Base-by-base conservation (phyloP, 2,797 vertebrate species). In the Xerus rutilus region DNA sequence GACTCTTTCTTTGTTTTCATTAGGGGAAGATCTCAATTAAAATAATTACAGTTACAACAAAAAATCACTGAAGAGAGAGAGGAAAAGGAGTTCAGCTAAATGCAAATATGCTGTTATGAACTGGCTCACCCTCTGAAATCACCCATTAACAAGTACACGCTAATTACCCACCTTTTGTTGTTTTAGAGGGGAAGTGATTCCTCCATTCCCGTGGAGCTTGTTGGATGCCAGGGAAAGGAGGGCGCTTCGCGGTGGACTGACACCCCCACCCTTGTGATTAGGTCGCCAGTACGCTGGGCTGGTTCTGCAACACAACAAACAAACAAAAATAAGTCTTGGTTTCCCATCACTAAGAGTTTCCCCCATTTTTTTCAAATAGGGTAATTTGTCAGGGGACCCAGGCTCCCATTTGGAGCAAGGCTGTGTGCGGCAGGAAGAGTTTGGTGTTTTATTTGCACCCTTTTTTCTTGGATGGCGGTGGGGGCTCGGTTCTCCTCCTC, bases 11-110 rank as follows among this genome's bases (percentile, higher is more conserved):
- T 67, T 94, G 95, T 96, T 95, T 97, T 89, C 90, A 43, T 93
- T 90, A 93, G 72, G 81, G 84, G 90, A 97, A 95, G 74, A 92
- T 92, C 94, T 86, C 94, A 97, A 96, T 97, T 88, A 97, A 95
- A 94, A 90, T 97, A 97, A 97, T 97, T 96, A 96, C 81, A 94
- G 82, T 83, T 90, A 72, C 57, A 77, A 72, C 90, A 39, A 82
- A 86, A 94, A 83, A 74, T 70, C 73, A n/a, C 47, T 35, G 72
- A 67, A 45, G 72, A 72, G 62, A 67, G 69, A n/a, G 45, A 85
- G 35, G 21, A 65, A 47, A 65, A 30, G 64, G 74, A 86, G 49
- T 65, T 85, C 45, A n/a, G 88, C 78, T 77, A 39, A 47, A 82
- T 85, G 88, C 90, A 86, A 62, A 92, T 70, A 72, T 0, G 78